These are phyloP conservation scores for Loriculus beryllinus DNA, from an alignment of 2,797 vertebrate species.

Conservation along the genomic window DNA sequence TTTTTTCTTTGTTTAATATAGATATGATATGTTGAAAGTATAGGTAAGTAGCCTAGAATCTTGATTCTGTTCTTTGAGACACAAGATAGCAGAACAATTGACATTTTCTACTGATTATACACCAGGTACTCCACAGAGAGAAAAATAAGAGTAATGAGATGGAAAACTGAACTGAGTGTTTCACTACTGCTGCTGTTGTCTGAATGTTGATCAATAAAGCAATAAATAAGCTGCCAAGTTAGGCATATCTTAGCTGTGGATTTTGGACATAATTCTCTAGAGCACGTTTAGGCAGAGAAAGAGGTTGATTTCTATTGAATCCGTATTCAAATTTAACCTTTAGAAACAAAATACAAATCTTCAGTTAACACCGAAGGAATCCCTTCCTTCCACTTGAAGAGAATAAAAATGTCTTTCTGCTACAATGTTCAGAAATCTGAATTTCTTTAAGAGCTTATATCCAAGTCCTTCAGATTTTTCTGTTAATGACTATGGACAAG, in stretches of 20 bases:
- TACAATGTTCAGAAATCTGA: neutral
- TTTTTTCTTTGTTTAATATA: neutral
- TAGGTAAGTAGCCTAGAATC: neutral
- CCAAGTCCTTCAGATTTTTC: neutral
- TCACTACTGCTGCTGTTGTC: conserved; percentile 14
- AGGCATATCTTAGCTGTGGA: conserved; percentile 2
- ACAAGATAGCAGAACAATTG: conserved; percentile 11
- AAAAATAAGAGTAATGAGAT: conserved; percentile 15
- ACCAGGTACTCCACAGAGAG: neutral
- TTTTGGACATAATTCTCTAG: conserved; percentile 47
- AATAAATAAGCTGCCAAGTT: conserved; percentile 61
- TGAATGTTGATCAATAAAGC: conserved; percentile 65
- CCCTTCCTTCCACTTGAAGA: neutral
- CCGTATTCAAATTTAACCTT: conserved; percentile 51
- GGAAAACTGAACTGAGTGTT: neutral
- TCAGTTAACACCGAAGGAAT: neutral
- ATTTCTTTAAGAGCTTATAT: neutral
- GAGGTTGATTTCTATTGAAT: conserved; percentile 58
- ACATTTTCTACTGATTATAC: conserved; percentile 20
- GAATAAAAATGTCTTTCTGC: neutral
- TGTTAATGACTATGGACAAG: neutral
- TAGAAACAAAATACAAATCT: conserved; percentile 11
- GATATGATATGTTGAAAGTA: neutral
- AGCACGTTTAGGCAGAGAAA: conserved; percentile 22
- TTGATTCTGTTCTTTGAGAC: neutral